Evolutionary conservation across 2,888 invertebrate genomes (phyloP).

Genomic region (Morpho helenor): DNA sequence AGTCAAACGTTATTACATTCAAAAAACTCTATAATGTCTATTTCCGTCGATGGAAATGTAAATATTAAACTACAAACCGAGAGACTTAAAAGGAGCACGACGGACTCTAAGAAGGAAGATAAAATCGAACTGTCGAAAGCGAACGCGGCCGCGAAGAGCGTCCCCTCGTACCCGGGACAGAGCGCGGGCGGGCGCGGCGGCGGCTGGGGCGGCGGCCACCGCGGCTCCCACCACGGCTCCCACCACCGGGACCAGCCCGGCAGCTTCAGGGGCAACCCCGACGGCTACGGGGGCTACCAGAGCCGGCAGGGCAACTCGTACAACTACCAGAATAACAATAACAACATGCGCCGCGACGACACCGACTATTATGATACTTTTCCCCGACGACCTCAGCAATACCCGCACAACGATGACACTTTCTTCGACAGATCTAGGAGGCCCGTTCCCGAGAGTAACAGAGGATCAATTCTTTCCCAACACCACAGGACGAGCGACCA

Average conservation of each 20-base stretch:
- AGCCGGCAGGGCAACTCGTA: conserved; percentile 33
- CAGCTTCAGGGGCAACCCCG: conserved; percentile 34
- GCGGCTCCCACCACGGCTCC: conserved; percentile 57
- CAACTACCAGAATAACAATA: conserved; percentile 31
- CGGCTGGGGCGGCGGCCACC: conserved; percentile 66
- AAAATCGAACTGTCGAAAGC: conserved; percentile 44
- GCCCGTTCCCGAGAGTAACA: conserved; percentile 23
- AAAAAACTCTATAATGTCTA: conserved; percentile 77
- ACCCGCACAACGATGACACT: conserved; percentile 38
- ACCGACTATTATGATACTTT: conserved; percentile 38
- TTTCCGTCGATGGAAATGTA: conserved; percentile 82
- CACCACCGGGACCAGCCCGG: conserved; percentile 45
- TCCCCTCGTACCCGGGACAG: conserved; percentile 82
- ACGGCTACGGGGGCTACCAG: conserved; percentile 35
- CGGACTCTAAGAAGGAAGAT: conserved; percentile 24
- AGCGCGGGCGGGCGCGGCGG: conserved; percentile 55
- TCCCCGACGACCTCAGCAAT: conserved; percentile 47
- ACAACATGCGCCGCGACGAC: conserved; percentile 41
- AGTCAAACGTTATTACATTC: conserved; percentile 85
- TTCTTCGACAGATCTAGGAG: conserved; percentile 34
- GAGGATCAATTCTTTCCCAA: conserved; percentile 24
- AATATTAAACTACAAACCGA: conserved; percentile 61
- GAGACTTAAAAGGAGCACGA: conserved; percentile 12
- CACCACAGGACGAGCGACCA: conserved; percentile 25
- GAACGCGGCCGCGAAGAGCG: conserved; percentile 59